Percentiles rank a stretch among this genome's conserved stretches.
Conservation (phyloP, 2,113 vertebrate genomes). For the Gallinago undulata region DNA sequence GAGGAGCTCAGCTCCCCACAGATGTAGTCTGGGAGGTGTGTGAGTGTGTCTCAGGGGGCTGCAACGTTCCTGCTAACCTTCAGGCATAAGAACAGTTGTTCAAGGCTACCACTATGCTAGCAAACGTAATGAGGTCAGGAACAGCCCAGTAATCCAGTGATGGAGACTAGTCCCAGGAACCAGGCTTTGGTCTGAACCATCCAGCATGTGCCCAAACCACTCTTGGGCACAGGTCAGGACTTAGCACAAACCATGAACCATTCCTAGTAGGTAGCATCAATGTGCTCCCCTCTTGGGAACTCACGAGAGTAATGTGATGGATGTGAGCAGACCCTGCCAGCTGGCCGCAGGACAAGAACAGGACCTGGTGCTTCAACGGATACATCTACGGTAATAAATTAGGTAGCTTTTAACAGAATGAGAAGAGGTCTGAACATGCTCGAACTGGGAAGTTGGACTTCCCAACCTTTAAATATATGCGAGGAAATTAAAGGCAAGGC, state of each 20-base stretch:
- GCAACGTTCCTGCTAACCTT: neutral
- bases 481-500: neutral
- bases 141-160: neutral
- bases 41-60: neutral
- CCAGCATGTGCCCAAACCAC: neutral
- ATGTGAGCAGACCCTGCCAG: neutral
- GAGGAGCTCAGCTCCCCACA: neutral
- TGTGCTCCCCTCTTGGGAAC: neutral
- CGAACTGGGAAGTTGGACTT: neutral
- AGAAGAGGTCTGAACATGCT: neutral
- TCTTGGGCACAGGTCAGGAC: neutral
- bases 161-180: neutral
- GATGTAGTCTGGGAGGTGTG: no score
- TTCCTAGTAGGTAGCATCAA: neutral
- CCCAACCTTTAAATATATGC: neutral
- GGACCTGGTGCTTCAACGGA: neutral
- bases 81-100: neutral
- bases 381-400: neutral
- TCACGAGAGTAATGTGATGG: neutral
- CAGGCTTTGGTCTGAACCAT: neutral
- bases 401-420: neutral
- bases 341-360: neutral
- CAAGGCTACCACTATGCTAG: neutral
- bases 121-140: neutral
- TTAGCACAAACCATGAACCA: neutral